A percentile compares a stretch with the other conserved stretches of the same genome.
Evolutionary conservation across 2,113 vertebrate genomes (phyloP).

Genomic region (Gadus macrocephalus): DNA sequence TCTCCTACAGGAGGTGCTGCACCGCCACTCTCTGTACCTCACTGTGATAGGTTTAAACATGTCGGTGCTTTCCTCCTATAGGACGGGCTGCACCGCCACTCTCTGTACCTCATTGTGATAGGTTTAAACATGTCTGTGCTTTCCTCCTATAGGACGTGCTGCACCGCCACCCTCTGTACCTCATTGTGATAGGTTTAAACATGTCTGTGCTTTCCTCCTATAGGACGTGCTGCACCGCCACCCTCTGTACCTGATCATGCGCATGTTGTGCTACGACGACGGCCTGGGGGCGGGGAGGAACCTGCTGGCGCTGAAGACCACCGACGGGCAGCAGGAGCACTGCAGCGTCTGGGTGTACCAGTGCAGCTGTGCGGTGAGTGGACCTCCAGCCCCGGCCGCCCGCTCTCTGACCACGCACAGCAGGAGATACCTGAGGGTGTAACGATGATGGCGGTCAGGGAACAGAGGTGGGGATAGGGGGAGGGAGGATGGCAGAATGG

Average conservation of each 20-base stretch:
- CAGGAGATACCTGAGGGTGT: too few species aligned
- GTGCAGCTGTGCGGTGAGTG: slow-evolving; percentile 88
- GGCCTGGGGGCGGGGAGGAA: slow-evolving; percentile 91
- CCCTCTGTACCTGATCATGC: slow-evolving; percentile 88
- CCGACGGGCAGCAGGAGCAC: slow-evolving; percentile 79
- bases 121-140: neutral
- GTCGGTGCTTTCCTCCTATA: slow-evolving; percentile 54
- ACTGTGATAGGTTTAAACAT: slow-evolving; percentile 65
- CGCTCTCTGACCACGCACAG: too few species aligned
- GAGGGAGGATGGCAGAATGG: too few species aligned
- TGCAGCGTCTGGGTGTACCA: slow-evolving; percentile 97
- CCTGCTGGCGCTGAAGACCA: slow-evolving; percentile 91
- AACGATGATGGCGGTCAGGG: neutral
- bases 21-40: slow-evolving; percentile 91
- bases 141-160: slow-evolving; percentile 83
- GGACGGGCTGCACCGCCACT: slow-evolving; percentile 91
- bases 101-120: slow-evolving; percentile 85
- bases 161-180: slow-evolving; percentile 89
- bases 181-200: slow-evolving; percentile 72
- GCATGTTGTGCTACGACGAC: slow-evolving; percentile 96
- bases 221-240: slow-evolving; percentile 93
- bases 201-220: neutral
- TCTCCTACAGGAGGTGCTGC: slow-evolving; percentile 82
- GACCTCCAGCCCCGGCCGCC: too few species aligned
- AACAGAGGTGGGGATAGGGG: neutral